Base-by-base conservation (phyloP, 2,888 invertebrate genomes). In the Sinhomidia bicolor region DNA sequence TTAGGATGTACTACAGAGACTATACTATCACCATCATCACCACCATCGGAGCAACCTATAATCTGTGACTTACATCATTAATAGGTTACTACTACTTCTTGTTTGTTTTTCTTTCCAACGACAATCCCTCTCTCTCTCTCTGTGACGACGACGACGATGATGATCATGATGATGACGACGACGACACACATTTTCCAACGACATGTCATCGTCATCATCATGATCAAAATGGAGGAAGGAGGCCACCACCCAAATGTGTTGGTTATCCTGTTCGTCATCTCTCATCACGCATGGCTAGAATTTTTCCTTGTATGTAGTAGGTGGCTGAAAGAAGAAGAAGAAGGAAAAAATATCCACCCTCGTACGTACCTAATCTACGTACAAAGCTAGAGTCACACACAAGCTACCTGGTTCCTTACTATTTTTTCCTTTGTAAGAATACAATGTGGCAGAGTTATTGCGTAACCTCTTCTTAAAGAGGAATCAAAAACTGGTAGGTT, bases 221-320 rank as follows among this genome's bases (percentile, higher is more conserved):
- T 71, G 20, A 47, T 71, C 71, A 47, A 23, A 26, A 26, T 20
- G 41, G 17, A 54, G 62, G 60, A 84, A 41, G 29, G 51, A 62
- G 76, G 84, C 12, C 76, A 76, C 74, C 84, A 76, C 84, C 84
- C 74, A 83, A 44, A n/a, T n/a, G n/a, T n/a, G n/a, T n/a, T n/a
- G n/a, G n/a, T n/a, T n/a, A n/a, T n/a, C n/a, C n/a, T n/a, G n/a
- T n/a, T n/a, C n/a, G n/a, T n/a, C n/a, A n/a, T n/a, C n/a, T n/a
- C n/a, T n/a, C 20, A 20, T 57, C n/a, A 3, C 12, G 51, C 20
- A 23, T 62, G 62, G 26, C 14, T 65, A 82, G 68, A 41, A 5
- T 65, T 60, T 82, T 79, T 65, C 65, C 36, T 85, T 78, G 85
- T 26, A 23, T 12, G n/a, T n/a, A n/a, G 60, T 85, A 76, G 85